Evolutionary conservation across 2,113 vertebrate genomes (phyloP).

Genomic region (Ctenodactylus gundi): DNA sequence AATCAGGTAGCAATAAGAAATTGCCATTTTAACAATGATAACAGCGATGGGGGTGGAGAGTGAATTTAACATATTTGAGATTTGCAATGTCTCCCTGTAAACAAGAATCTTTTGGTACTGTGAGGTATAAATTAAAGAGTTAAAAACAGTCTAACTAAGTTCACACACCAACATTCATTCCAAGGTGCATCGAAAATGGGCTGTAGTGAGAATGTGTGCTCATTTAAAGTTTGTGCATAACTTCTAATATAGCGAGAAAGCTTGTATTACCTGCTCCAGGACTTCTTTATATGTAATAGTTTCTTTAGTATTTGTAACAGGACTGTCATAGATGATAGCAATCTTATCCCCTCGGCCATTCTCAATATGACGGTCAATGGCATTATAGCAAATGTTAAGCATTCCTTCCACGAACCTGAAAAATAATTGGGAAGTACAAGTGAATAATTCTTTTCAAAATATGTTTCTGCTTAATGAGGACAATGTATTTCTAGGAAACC

Average conservation of each 20-base stretch:
- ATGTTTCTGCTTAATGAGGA: background rate
- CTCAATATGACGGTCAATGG: conserved; percentile 94
- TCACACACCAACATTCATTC: background rate
- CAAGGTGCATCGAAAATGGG: background rate
- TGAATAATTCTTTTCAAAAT: conserved; percentile 32
- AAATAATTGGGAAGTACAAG: conserved; percentile 53
- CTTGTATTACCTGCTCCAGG: conserved; percentile 89
- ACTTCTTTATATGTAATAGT: conserved; percentile 91
- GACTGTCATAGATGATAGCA: conserved; percentile 96
- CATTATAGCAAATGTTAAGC: conserved; percentile 96
- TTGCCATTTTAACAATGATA: too few species aligned
- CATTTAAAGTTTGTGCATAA: background rate
- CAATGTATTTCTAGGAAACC: background rate
- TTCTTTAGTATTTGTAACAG: conserved; percentile 91
- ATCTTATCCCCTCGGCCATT: conserved; percentile 90
- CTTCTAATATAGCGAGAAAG: background rate
- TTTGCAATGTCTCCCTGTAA: background rate
- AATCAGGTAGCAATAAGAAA: rapidly evolving
- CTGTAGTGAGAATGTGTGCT: background rate
- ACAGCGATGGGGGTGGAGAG: rapidly evolving
- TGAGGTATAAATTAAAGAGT: background rate
- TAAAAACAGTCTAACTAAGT: background rate
- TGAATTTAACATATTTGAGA: background rate
- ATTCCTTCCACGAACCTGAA: conserved; percentile 95
- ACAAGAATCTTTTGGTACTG: background rate